Conservation (phyloP, 2,797 vertebrate species). For the Sphenopsis melanotis region DNA sequence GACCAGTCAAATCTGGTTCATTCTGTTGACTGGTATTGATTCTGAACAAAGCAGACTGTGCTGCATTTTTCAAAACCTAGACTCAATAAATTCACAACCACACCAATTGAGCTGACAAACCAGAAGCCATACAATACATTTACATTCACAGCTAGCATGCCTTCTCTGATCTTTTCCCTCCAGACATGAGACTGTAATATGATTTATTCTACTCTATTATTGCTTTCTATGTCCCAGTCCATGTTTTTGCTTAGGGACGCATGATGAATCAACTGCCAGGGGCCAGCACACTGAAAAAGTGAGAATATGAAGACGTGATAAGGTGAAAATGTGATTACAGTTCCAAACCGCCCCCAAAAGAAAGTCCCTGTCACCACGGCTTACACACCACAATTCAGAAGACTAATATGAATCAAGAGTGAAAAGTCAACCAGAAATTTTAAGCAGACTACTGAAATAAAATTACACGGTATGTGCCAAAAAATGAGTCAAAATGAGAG, state of each 20-base stretch:
- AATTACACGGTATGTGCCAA: not conserved
- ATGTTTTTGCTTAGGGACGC: conserved; percentile 49
- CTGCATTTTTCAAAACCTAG: conserved; percentile 34
- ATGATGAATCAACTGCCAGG: conserved; percentile 58
- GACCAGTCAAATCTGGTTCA: not conserved
- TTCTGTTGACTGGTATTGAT: conserved; percentile 31
- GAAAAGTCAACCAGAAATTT: not conserved
- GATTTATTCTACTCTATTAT: conserved; percentile 61
- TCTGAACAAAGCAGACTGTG: not conserved
- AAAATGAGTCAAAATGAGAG: not conserved
- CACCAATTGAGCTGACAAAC: conserved; percentile 26
- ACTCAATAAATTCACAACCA: conserved; percentile 50
- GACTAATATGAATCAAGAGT: not conserved
- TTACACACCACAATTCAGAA: not conserved
- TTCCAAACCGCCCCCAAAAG: conserved; percentile 7
- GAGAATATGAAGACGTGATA: conserved; percentile 26
- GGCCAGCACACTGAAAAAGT: conserved; percentile 10
- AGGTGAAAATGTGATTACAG: conserved; percentile 52
- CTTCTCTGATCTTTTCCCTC: conserved; percentile 41
- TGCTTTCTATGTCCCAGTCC: conserved; percentile 39
- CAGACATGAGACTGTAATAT: conserved; percentile 33
- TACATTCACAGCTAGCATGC: conserved; percentile 40
- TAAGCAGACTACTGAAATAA: not conserved
- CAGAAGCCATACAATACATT: conserved; percentile 47
- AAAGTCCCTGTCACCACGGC: not conserved